Conservation (phyloP, 92 coral and sea anemone genomes). For the Montipora capitata region DNA sequence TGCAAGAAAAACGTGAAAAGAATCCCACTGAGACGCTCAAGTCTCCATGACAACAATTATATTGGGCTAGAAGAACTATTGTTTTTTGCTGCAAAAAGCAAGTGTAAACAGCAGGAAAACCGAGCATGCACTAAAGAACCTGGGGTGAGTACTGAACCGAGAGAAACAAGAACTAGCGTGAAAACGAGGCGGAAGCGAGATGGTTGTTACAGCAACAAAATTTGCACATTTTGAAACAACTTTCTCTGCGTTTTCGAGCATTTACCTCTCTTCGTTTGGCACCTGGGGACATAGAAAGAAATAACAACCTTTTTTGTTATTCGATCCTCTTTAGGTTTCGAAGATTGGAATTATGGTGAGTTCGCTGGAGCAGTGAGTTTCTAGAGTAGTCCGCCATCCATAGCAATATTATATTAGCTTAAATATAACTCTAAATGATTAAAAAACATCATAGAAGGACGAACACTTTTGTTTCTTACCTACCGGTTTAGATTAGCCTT, state of each 20-base stretch:
- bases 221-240: neutral
- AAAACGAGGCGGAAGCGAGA: slow-evolving; percentile 70
- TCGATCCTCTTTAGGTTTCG: neutral
- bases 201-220: slow-evolving; percentile 75
- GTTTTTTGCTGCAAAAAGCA: neutral
- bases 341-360: slow-evolving; percentile 27
- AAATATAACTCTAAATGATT: no score
- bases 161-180: slow-evolving; percentile 69
- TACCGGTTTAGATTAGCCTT: no score
- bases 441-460: no score
- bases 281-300: neutral
- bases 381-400: no score
- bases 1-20: slow-evolving; percentile 81
- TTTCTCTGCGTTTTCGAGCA: neutral
- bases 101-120: neutral
- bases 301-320: neutral
- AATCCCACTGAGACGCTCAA: slow-evolving; percentile 82
- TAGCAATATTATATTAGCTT: no score
- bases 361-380: neutral
- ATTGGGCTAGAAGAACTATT: slow-evolving; percentile 27
- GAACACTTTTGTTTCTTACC: no score
- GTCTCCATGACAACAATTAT: slow-evolving; percentile 75
- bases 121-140: neutral
- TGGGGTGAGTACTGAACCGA: slow-evolving; percentile 10
- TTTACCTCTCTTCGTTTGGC: neutral